Conservation (phyloP, 2,797 vertebrate genomes). For the Gallinago solitaria region DNA sequence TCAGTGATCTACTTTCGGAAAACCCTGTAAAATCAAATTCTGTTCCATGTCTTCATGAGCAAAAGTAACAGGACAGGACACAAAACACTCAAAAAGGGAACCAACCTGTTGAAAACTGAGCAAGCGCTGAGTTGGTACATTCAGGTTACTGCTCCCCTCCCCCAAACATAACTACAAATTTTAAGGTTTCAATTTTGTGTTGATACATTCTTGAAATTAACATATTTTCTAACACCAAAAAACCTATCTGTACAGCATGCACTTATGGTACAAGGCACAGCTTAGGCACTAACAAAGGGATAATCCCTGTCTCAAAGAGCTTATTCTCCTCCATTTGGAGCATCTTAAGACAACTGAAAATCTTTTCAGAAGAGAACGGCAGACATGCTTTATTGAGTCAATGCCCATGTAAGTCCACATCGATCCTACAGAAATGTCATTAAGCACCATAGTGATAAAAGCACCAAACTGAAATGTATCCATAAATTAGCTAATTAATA, state of each 20-base stretch:
- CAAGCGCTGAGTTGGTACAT: background rate
- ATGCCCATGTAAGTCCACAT: background rate
- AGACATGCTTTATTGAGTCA: background rate
- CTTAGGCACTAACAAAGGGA: background rate
- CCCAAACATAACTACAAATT: background rate
- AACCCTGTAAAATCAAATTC: background rate
- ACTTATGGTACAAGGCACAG: rapidly evolving
- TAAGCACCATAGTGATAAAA: background rate
- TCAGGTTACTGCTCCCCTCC: background rate
- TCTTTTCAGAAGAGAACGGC: background rate
- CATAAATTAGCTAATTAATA: background rate
- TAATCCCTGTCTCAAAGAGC: background rate
- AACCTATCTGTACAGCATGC: background rate
- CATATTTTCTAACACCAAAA: background rate
- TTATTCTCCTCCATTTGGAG: background rate
- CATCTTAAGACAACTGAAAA: background rate
- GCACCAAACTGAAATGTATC: background rate
- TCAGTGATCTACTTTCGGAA: background rate
- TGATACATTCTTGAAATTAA: background rate
- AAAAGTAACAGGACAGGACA: background rate
- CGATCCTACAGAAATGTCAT: background rate
- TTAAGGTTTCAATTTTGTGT: background rate
- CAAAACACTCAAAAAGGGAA: background rate
- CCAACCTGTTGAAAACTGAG: background rate
- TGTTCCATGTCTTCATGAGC: background rate